phyloP scores from a whole-genome alignment of 2,888 invertebrate species.

The Morinoia aosen region DNA sequence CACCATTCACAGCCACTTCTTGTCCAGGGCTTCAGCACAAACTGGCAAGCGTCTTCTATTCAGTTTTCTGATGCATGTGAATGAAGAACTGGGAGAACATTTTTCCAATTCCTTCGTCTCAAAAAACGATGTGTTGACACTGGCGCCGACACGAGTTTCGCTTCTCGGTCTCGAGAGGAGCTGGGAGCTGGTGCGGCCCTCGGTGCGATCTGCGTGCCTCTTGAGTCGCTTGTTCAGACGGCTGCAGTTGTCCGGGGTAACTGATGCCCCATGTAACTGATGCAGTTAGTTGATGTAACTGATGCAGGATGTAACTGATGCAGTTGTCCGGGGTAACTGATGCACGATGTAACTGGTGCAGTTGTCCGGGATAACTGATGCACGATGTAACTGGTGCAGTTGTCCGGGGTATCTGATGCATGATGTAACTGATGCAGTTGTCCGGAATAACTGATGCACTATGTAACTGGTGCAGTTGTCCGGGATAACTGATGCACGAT shows the following conservation, averaged over 20 bases:
- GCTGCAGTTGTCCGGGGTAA: too few relatives aligned
- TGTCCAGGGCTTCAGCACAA: neutral
- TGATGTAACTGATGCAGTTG: too few relatives aligned
- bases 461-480: too few relatives aligned
- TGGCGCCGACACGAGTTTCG: neutral
- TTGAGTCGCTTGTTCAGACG: too few relatives aligned
- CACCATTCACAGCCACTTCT: neutral
- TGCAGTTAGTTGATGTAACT: neutral
- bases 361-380: neutral
- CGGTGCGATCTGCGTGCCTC: too few relatives aligned
- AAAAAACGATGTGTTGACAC: constrained; percentile 10
- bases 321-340: neutral
- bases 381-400: neutral
- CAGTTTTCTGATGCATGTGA: neutral
- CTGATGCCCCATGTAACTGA: neutral
- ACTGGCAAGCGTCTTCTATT: neutral
- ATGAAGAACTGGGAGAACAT: neutral
- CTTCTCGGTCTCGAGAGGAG: neutral
- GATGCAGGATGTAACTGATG: too few relatives aligned
- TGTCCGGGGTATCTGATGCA: neutral
- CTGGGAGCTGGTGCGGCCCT: neutral
- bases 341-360: neutral
- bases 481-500: too few relatives aligned
- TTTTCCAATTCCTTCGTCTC: neutral
- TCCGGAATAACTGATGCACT: too few relatives aligned